These are phyloP conservation scores for Platorchestia sp. DNA, from an alignment of 1,140 invertebrate species.

Conservation along the genomic window DNA sequence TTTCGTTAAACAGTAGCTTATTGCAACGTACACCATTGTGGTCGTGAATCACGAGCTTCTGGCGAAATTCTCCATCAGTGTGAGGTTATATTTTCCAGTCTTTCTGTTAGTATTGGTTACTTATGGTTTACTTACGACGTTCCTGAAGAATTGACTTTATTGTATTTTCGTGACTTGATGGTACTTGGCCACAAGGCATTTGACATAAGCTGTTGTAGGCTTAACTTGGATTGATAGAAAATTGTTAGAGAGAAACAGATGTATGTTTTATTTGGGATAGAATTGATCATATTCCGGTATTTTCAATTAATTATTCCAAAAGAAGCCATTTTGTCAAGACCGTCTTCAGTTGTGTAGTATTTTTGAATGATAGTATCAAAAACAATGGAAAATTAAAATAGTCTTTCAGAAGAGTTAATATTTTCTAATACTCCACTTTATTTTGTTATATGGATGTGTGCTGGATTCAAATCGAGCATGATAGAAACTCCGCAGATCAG, in stretches of 20 bases:
- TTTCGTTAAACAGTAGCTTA: too few species aligned
- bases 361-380: neutral
- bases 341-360: neutral
- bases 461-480: neutral
- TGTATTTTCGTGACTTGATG: neutral
- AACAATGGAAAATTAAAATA: neutral
- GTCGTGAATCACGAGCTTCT: neutral
- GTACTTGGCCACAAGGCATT: neutral
- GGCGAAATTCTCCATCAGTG: neutral
- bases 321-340: neutral
- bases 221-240: neutral
- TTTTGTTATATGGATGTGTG: neutral
- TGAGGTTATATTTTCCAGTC: neutral
- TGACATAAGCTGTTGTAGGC: too few species aligned
- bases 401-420: neutral
- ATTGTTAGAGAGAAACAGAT: too few species aligned
- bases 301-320: too few species aligned
- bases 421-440: neutral
- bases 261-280: too few species aligned
- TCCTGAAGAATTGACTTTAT: neutral
- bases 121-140: neutral
- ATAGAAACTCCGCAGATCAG: neutral
- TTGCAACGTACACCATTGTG: neutral
- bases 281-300: too few species aligned
- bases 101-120: neutral